Evolutionary conservation across 2,797 vertebrate genomes (phyloP).

Genomic region (Tokudaia tokunoshimensis): DNA sequence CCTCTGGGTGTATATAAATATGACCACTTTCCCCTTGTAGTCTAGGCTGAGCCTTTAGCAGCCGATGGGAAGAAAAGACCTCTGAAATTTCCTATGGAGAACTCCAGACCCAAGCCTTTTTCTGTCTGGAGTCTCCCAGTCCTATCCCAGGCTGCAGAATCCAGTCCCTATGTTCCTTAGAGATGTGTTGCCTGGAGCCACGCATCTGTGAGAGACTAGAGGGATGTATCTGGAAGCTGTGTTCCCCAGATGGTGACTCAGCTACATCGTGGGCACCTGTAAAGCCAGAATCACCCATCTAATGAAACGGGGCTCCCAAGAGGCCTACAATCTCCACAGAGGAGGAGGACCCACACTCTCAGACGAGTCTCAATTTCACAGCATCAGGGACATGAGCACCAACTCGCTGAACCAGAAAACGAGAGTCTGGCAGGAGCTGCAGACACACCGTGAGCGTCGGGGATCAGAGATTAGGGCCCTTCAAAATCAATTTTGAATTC

Average conservation of each 20-base stretch:
- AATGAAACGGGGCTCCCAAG: slow-evolving; percentile 87
- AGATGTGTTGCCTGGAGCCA: slow-evolving; percentile 13
- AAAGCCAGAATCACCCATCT: slow-evolving; percentile 83
- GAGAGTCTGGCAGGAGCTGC: slow-evolving; percentile 87
- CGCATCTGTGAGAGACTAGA: not conserved
- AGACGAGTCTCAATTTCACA: slow-evolving; percentile 90
- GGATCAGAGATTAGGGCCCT: slow-evolving; percentile 90
- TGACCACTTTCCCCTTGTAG: not conserved
- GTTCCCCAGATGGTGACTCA: slow-evolving; percentile 62
- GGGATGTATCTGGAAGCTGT: slow-evolving; percentile 42
- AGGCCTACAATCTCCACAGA: slow-evolving; percentile 85
- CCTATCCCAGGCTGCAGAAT: not conserved
- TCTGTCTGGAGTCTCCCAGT: not conserved
- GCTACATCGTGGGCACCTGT: slow-evolving; percentile 58
- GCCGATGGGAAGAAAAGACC: not conserved
- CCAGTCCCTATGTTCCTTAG: not conserved
- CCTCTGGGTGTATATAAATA: not conserved
- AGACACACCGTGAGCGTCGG: slow-evolving; percentile 88
- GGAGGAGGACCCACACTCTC: slow-evolving; percentile 85
- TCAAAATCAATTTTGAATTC: slow-evolving; percentile 91
- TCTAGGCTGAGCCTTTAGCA: not conserved
- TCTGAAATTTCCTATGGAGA: not conserved
- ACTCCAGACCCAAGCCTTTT: not conserved
- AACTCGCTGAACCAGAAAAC: slow-evolving; percentile 88
- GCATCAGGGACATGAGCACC: slow-evolving; percentile 88